Evolutionary conservation across 2,113 vertebrate genomes (phyloP).

Genomic region (Potamarius usumacintae): DNA sequence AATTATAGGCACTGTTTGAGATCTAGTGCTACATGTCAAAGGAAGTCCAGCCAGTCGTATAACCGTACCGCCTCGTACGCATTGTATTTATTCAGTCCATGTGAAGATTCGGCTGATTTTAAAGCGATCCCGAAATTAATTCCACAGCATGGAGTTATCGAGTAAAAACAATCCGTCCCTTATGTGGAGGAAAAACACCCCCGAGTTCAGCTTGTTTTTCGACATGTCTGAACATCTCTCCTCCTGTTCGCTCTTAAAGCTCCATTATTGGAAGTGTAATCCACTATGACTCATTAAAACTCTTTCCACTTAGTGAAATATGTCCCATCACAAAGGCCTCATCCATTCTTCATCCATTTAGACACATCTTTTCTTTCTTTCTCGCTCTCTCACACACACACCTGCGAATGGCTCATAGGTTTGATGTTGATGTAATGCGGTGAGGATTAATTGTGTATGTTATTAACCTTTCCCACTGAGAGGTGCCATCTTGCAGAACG

Average conservation of each 20-base stretch:
- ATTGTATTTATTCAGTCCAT: background rate
- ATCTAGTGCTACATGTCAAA: background rate
- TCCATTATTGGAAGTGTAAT: conserved; percentile 66
- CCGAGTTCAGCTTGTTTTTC: conserved; percentile 60
- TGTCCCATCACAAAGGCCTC: conserved; percentile 69
- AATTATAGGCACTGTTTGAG: conserved; percentile 42
- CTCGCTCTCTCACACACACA: conserved; percentile 50
- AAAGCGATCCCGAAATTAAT: background rate
- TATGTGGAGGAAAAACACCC: conserved; percentile 32
- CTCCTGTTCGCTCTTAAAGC: conserved; percentile 43
- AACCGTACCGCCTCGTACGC: background rate
- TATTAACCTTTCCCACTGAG: conserved; percentile 67
- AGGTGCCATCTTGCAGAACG: conserved; percentile 58
- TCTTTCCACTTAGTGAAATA: conserved; percentile 74
- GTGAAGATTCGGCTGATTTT: background rate
- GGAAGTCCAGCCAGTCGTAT: conserved; percentile 2
- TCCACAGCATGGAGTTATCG: background rate
- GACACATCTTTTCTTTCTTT: conserved; percentile 66
- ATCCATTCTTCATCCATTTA: conserved; percentile 76
- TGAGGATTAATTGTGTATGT: conserved; percentile 70
- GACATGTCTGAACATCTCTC: conserved; percentile 60
- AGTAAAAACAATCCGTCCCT: conserved; percentile 27
- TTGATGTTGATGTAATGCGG: conserved; percentile 70
- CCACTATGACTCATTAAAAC: conserved; percentile 69
- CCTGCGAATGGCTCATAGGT: conserved; percentile 66